Evolutionary conservation across 2,113 vertebrate genomes (phyloP), one percentile per base, ranked within the genome.

Genomic region (Oenanthe melanoleuca): DNA sequence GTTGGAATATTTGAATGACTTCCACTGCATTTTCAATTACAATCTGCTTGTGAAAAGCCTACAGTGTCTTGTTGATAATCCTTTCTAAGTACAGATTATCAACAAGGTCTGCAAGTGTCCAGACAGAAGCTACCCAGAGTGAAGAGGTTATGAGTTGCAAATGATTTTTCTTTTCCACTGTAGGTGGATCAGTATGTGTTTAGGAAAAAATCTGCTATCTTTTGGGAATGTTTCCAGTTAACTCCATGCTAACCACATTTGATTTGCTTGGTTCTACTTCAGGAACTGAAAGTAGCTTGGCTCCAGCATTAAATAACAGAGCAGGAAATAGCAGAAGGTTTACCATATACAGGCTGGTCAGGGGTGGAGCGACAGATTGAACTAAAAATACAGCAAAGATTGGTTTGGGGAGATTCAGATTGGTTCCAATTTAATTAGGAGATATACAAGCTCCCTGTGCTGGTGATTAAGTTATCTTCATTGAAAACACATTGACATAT

Each of bases 231-330:
- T 81, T 97, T 93, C 96, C 95, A 96, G 91, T 91, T 72, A 96
- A 93, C 91, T 92, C 83, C 80, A 77, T 63, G 86, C 83, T 87
- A 92, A 94, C 83, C 74, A 92, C 74, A 85, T 91, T 55, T 82
- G 80, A 77, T 94, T 92, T 93, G 85, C 86, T 94, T 84, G 88
- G 86, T 96, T 94, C 85, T 96, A 94, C 92, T 93, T 93, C 95
- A 91, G 92, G 96, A 97, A 96, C 96, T 67, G 95, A 95, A 97
- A 97, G 74, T 86, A 93, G 89, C 45, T 88, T 72, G 93, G 93
- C 78, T 92, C 74, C 89, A 93, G 86, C 81, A 89, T 47, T 65
- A 88, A 97, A 93, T 55, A 96, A 93, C 74, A 4, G 1, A 83
- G 93, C 67, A 96, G 94, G 92, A 97, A 97, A 92, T 60, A 95